These are phyloP conservation scores for Marcusenius ussheri DNA, from an alignment of 2,113 vertebrate genomes.

Conservation along the genomic window DNA sequence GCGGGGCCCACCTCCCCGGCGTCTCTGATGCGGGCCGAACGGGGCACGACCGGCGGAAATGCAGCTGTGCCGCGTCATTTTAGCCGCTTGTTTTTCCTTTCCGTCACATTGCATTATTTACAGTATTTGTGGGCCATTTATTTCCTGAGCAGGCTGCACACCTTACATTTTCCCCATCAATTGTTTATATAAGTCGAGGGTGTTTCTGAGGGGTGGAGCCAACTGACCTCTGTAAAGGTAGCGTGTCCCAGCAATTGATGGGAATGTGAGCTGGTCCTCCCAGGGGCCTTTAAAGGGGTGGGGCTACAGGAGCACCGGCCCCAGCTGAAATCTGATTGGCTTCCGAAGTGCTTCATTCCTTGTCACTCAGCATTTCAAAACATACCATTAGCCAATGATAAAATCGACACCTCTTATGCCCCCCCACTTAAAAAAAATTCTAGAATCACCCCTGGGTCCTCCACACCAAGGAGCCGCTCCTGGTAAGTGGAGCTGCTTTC, in stretches of 20 bases:
- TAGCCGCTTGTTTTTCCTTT: neutral
- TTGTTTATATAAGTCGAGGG: neutral
- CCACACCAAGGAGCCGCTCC: neutral
- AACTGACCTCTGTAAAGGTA: neutral
- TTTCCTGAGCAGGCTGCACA: neutral
- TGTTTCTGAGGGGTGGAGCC: neutral
- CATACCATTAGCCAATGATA: neutral
- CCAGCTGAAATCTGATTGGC: neutral
- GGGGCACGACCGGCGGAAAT: neutral
- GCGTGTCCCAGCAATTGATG: too few species aligned
- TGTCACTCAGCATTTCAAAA: neutral
- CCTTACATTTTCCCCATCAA: neutral
- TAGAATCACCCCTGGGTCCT: neutral
- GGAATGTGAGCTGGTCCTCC: neutral
- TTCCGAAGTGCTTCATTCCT: neutral
- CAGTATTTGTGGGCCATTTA: neutral
- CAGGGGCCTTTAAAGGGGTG: neutral
- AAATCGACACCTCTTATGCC: too few species aligned
- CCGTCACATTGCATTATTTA: conserved; percentile 2
- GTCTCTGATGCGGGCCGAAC: neutral
- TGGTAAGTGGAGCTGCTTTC: neutral
- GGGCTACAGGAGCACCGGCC: neutral
- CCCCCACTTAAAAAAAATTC: too few species aligned
- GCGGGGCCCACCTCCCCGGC: neutral
- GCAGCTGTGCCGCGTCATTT: too few species aligned